Percentiles rank a stretch among this genome's conserved stretches.
These are phyloP conservation scores for Colletes latitarsis DNA, from an alignment of 1,140 invertebrate genomes.

Conservation along the genomic window DNA sequence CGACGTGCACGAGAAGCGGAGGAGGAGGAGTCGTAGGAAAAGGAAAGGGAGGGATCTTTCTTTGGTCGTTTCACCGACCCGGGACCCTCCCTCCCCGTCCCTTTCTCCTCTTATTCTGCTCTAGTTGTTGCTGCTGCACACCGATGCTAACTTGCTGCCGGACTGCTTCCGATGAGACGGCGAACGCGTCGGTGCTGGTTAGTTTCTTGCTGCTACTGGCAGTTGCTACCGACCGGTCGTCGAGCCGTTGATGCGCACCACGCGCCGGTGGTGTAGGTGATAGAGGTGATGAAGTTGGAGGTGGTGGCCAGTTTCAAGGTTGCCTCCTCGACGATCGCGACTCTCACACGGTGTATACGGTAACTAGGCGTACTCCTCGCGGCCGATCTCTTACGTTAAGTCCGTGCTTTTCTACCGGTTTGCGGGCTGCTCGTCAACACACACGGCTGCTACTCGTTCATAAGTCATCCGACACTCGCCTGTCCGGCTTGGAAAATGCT, in stretches of 20 bases:
- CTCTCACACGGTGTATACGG: neutral
- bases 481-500: too few relatives aligned
- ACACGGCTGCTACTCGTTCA: neutral
- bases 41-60: constrained; percentile 59
- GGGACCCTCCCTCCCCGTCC: neutral
- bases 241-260: constrained; percentile 32
- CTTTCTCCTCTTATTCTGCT: constrained; percentile 49
- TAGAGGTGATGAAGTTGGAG: constrained; percentile 63
- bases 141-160: constrained; percentile 2
- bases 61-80: constrained; percentile 53
- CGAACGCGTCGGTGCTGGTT: neutral
- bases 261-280: constrained; percentile 19
- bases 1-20: constrained; percentile 24
- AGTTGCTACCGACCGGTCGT: constrained; percentile 44
- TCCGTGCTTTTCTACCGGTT: neutral
- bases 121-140: constrained; percentile 39
- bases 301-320: constrained; percentile 68
- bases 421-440: neutral
- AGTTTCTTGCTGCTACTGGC: constrained; percentile 20
- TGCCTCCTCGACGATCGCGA: constrained; percentile 36
- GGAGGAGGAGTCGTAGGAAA: constrained; percentile 55
- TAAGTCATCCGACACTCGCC: neutral
- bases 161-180: neutral
- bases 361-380: constrained; percentile 9
- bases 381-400: neutral